phyloP scores from a whole-genome alignment of 35 echinoderm and acorn worm genomes.

The Patiria miniata region DNA sequence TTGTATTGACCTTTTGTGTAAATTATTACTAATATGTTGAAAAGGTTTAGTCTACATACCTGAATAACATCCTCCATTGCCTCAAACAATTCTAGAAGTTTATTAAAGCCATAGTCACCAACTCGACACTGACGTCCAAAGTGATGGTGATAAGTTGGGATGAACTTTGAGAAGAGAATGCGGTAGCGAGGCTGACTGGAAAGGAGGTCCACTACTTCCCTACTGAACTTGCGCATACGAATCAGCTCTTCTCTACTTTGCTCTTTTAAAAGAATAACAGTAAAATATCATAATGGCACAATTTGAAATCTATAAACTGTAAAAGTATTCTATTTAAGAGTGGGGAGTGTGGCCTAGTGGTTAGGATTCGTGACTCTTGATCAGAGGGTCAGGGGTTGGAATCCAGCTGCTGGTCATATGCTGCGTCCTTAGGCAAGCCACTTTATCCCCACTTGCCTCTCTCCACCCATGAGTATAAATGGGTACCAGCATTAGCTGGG shows the following conservation, averaged over 20 bases:
- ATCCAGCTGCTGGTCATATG: too few relatives aligned
- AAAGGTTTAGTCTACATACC: too few relatives aligned
- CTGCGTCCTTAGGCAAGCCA: too few relatives aligned
- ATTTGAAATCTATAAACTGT: neutral
- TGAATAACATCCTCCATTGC: conserved; percentile 77
- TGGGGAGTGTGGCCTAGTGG: too few relatives aligned
- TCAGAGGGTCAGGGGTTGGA: too few relatives aligned
- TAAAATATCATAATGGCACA: neutral
- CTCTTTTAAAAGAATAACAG: conserved; percentile 56
- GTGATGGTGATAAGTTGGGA: conserved; percentile 86
- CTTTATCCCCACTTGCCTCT: too few relatives aligned
- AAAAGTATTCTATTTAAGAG: neutral
- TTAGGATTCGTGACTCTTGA: too few relatives aligned
- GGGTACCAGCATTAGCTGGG: too few relatives aligned
- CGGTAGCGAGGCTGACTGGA: conserved; percentile 62
- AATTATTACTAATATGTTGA: too few relatives aligned
- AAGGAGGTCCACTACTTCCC: conserved; percentile 88
- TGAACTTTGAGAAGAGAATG: conserved; percentile 89
- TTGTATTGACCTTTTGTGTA: too few relatives aligned
- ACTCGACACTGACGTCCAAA: conserved; percentile 90
- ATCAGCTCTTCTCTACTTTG: conserved; percentile 88
- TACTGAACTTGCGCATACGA: conserved; percentile 72
- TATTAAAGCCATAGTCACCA: conserved; percentile 94
- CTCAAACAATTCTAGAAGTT: conserved; percentile 87
- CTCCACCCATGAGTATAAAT: too few relatives aligned